Conservation (phyloP, 2,113 vertebrate genomes). For the Thamnaconus septentrionalis region DNA sequence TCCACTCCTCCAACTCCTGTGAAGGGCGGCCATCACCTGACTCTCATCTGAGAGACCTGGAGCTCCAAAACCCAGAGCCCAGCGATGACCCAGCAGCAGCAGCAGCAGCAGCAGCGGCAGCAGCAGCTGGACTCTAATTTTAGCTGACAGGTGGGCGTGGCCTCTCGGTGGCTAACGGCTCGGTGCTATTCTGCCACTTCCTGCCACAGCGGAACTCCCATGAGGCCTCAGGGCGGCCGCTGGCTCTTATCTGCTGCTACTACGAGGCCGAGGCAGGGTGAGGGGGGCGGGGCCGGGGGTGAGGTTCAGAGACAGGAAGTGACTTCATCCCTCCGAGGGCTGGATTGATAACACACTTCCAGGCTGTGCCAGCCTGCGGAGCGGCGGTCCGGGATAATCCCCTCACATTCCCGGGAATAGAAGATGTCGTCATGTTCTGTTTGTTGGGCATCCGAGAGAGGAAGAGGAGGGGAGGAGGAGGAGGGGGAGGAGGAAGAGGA, state of each 20-base stretch:
- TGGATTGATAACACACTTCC: slow-evolving; percentile 51
- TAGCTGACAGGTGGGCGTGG: slow-evolving; percentile 41
- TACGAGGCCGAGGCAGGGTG: too few species aligned
- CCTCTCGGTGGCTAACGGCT: slow-evolving; percentile 49
- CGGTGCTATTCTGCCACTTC: slow-evolving; percentile 70
- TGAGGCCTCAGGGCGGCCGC: slow-evolving; percentile 28
- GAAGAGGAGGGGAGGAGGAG: too few species aligned
- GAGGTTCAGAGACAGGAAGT: slow-evolving; percentile 65
- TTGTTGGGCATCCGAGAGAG: slow-evolving; percentile 2
- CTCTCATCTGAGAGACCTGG: too few species aligned
- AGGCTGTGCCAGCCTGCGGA: slow-evolving; percentile 24
- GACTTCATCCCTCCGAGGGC: slow-evolving; percentile 60
- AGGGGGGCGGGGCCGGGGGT: slow-evolving; percentile 27
- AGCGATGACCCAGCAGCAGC: background rate
- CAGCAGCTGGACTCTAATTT: slow-evolving; percentile 42
- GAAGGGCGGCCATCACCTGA: too few species aligned
- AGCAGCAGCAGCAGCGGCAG: slow-evolving; percentile 1
- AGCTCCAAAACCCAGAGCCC: too few species aligned
- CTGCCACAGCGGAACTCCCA: slow-evolving; percentile 57
- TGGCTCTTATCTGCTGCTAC: slow-evolving; percentile 52
- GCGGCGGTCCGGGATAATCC: slow-evolving; percentile 23
- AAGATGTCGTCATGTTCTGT: slow-evolving; percentile 39
- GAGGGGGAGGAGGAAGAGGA: too few species aligned
- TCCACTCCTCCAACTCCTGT: too few species aligned
- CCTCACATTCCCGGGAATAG: slow-evolving; percentile 48